These are phyloP conservation scores for Myotis davidii DNA, from an alignment of 2,113 vertebrate species.

Conservation along the genomic window DNA sequence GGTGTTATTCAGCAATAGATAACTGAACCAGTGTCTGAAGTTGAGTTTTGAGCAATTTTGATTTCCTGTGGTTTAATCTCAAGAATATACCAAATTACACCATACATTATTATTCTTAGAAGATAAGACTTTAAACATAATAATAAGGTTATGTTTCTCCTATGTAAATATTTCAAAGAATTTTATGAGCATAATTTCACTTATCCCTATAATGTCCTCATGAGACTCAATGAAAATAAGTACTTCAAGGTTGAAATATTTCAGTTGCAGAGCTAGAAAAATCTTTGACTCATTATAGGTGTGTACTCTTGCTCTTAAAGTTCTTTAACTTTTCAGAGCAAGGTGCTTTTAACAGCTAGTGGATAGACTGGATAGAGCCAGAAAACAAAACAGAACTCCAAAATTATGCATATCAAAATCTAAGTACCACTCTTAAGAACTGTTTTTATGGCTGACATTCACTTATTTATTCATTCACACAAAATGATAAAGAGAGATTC, in stretches of 20 bases:
- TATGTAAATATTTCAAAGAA: background rate
- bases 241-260: slow-evolving; percentile 13
- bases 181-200: slow-evolving; percentile 46
- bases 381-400: slow-evolving; percentile 34
- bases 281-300: slow-evolving; percentile 17
- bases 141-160: background rate
- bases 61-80: slow-evolving; percentile 44
- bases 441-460: background rate
- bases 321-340: slow-evolving; percentile 34
- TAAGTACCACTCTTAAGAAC: background rate
- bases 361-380: background rate
- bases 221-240: slow-evolving; percentile 16
- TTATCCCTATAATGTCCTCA: background rate
- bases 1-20: background rate
- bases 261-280: background rate
- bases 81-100: slow-evolving; percentile 7
- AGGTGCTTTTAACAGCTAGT: slow-evolving; percentile 37
- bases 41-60: slow-evolving; percentile 61
- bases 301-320: background rate
- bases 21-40: background rate
- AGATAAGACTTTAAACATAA: slow-evolving; percentile 43
- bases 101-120: slow-evolving; percentile 37
- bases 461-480: background rate
- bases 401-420: slow-evolving; percentile 12
- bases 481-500: background rate